These are phyloP conservation scores for Panulirus ornatus DNA, from an alignment of 1,140 invertebrate species.

Conservation along the genomic window DNA sequence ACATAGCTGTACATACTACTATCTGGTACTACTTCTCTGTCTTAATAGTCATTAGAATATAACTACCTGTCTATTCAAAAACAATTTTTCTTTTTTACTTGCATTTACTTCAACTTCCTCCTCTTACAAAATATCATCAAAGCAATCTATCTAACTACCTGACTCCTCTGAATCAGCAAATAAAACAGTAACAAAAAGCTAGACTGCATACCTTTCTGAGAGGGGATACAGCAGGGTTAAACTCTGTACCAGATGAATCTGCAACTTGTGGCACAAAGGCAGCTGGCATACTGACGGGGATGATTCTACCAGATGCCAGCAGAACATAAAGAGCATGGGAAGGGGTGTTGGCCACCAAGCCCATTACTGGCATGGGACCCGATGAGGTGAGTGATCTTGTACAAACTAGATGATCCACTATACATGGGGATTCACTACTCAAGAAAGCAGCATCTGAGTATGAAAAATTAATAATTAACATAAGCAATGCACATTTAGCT, in stretches of 20 bases:
- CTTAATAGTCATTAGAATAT: no score
- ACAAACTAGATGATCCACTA: conserved; percentile 54
- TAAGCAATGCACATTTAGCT: no score
- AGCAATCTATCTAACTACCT: no score
- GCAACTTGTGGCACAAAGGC: conserved; percentile 31
- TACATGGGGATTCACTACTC: conserved; percentile 33
- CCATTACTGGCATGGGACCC: conserved; percentile 42
- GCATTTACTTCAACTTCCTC: no score
- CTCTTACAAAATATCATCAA: no score
- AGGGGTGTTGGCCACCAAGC: conserved; percentile 43
- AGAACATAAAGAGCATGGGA: conserved; percentile 39
- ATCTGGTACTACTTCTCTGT: no score
- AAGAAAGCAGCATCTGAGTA: conserved; percentile 44
- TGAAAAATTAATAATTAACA: conserved; percentile 5
- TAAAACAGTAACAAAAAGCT: no score
- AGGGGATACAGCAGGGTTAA: conserved; percentile 25
- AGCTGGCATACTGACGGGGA: conserved; percentile 15
- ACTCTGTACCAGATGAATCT: background rate
- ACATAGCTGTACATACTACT: no score
- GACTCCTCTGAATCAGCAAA: no score
- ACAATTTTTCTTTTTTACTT: no score
- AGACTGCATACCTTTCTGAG: conserved; percentile 60
- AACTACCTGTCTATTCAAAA: no score
- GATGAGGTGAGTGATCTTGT: conserved; percentile 37
- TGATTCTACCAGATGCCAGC: conserved; percentile 56